Percentiles rank a stretch among this genome's conserved stretches.
Evolutionary conservation across 2,113 vertebrate species (phyloP).

Genomic region (Cheilinus undulatus): DNA sequence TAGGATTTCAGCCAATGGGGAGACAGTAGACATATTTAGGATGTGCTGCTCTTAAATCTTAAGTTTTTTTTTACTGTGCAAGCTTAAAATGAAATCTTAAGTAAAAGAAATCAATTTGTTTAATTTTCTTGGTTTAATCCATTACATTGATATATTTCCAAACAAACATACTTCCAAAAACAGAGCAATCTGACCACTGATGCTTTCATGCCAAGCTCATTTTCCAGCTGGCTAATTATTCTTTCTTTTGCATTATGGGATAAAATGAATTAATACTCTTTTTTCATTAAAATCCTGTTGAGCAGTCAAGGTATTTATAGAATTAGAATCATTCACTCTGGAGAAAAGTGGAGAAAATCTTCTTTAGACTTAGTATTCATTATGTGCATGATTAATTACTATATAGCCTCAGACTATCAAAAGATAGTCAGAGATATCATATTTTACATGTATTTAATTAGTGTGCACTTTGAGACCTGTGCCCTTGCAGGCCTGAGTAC

Average conservation of each 20-base stretch:
- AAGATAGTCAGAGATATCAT: constrained; percentile 70
- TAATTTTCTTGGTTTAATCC: background rate
- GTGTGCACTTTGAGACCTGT: constrained; percentile 73
- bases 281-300: constrained; percentile 26
- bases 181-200: background rate
- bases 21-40: background rate
- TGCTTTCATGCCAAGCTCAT: background rate
- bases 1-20: background rate
- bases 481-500: constrained; percentile 57
- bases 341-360: constrained; percentile 53
- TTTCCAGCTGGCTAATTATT: constrained; percentile 33
- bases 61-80: background rate
- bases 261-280: constrained; percentile 20
- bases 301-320: constrained; percentile 46
- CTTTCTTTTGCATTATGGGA: constrained; percentile 5
- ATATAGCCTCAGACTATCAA: constrained; percentile 74
- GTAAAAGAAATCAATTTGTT: background rate
- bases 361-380: constrained; percentile 70
- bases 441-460: constrained; percentile 80
- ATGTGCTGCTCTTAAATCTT: background rate
- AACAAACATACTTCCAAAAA: background rate
- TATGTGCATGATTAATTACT: constrained; percentile 76
- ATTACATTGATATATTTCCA: background rate
- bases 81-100: background rate
- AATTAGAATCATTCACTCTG: constrained; percentile 54